Conservation (phyloP, 2,888 invertebrate species). For the Pristionchus exspectatus region DNA sequence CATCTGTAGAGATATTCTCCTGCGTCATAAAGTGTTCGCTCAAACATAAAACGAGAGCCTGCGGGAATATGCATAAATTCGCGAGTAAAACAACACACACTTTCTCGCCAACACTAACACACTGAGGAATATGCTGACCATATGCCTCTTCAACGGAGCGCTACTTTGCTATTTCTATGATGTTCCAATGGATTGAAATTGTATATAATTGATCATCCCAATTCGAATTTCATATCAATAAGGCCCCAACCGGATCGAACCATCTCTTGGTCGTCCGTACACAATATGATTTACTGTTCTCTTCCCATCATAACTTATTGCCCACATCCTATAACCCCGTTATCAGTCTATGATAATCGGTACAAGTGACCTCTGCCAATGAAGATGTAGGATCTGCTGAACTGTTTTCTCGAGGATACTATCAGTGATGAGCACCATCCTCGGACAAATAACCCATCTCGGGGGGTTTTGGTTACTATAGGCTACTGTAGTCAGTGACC, state of each 20-base stretch:
- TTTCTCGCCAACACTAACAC: slow-evolving; percentile 42
- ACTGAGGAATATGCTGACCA: slow-evolving; percentile 18
- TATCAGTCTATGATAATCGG: slow-evolving; percentile 13
- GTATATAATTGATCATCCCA: background rate
- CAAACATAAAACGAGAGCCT: slow-evolving; percentile 25
- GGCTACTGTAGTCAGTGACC: background rate
- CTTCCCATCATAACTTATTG: slow-evolving; percentile 29
- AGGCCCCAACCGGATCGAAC: background rate
- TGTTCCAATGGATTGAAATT: background rate
- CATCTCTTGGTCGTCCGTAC: background rate
- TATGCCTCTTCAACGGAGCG: background rate
- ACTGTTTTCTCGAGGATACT: background rate
- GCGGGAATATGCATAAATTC: slow-evolving; percentile 35
- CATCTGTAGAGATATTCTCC: slow-evolving; percentile 2
- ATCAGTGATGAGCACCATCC: background rate
- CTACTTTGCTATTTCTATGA: background rate
- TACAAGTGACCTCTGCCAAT: slow-evolving; percentile 26
- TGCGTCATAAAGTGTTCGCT: slow-evolving; percentile 48
- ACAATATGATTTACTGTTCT: slow-evolving; percentile 17
- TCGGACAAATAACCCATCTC: no score
- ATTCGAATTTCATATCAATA: background rate
- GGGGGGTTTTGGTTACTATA: background rate
- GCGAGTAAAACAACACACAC: slow-evolving; percentile 39
- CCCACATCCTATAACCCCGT: background rate
- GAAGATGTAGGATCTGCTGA: background rate